phyloP scores from a whole-genome alignment of 2,888 invertebrate species.

The Ophioninae sp. region DNA sequence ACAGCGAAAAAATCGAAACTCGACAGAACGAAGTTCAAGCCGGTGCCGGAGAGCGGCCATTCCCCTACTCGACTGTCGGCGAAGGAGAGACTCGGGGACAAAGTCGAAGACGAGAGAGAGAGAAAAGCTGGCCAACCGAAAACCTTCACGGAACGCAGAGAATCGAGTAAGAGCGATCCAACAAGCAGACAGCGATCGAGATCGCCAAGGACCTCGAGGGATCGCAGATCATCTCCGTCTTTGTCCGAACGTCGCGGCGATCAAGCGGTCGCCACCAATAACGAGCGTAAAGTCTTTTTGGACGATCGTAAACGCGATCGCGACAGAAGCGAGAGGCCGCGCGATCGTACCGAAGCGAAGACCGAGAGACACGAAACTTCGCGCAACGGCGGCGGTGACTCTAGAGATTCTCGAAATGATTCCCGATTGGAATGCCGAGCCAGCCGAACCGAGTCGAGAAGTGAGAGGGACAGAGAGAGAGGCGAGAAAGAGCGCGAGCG shows the following conservation, averaged over 20 bases:
- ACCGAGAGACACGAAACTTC: constrained; percentile 45
- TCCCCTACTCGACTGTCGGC: constrained; percentile 87
- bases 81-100: constrained; percentile 90
- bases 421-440: constrained; percentile 69
- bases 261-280: constrained; percentile 32
- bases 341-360: constrained; percentile 68
- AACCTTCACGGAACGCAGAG: constrained; percentile 71
- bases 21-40: constrained; percentile 76
- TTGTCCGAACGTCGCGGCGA: constrained; percentile 72
- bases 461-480: constrained; percentile 74
- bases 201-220: constrained; percentile 82
- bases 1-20: constrained; percentile 73
- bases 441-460: constrained; percentile 67
- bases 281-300: constrained; percentile 77
- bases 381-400: constrained; percentile 45
- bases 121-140: constrained; percentile 80
- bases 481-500: constrained; percentile 69
- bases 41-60: constrained; percentile 70
- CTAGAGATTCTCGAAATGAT: constrained; percentile 66
- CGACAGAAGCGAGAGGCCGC: constrained; percentile 71
- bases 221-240: constrained; percentile 72
- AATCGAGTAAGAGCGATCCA: constrained; percentile 50
- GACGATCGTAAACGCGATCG: constrained; percentile 77
- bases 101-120: constrained; percentile 84
- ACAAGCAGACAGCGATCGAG: constrained; percentile 72